Conservation (phyloP, 1,140 invertebrate species). For the Choristoneura fumiferana region DNA sequence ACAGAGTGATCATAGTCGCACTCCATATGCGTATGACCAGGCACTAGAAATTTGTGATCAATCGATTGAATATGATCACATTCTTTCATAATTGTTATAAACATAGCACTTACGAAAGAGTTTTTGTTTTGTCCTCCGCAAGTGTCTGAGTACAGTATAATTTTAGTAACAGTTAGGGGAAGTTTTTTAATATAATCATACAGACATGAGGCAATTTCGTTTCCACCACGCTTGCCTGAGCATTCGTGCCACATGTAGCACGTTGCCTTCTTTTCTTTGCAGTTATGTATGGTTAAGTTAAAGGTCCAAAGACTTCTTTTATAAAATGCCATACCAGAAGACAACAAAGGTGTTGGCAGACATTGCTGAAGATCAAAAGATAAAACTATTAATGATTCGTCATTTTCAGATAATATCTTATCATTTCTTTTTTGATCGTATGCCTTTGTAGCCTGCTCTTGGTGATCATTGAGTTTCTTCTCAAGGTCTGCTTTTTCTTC, state of each 20-base stretch:
- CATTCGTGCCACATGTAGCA: conserved; percentile 61
- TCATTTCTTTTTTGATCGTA: conserved; percentile 14
- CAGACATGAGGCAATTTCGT: conserved; percentile 50
- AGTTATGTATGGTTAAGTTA: conserved; percentile 60
- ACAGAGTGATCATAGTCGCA: conserved; percentile 23
- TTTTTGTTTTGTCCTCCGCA: conserved; percentile 22
- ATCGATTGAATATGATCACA: no score
- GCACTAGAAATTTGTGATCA: no score
- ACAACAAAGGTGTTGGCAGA: conserved; percentile 13
- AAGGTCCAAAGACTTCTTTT: conserved; percentile 47
- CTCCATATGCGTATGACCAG: conserved; percentile 17
- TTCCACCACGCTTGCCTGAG: conserved; percentile 47
- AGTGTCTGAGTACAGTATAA: not conserved
- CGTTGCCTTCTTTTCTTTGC: conserved; percentile 27
- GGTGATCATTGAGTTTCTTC: no score
- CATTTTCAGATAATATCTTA: conserved; percentile 1
- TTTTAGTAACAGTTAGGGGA: not conserved
- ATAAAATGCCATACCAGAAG: conserved; percentile 28
- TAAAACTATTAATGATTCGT: not conserved
- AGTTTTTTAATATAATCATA: conserved; percentile 29
- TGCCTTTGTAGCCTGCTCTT: conserved; percentile 5
- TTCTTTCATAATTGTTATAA: conserved; percentile 10
- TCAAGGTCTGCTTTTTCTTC: no score
- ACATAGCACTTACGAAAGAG: conserved; percentile 17
- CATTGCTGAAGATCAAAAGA: conserved; percentile 21